Evolutionary conservation across 2,797 vertebrate genomes (phyloP).

Genomic region (Molothrus ater): DNA sequence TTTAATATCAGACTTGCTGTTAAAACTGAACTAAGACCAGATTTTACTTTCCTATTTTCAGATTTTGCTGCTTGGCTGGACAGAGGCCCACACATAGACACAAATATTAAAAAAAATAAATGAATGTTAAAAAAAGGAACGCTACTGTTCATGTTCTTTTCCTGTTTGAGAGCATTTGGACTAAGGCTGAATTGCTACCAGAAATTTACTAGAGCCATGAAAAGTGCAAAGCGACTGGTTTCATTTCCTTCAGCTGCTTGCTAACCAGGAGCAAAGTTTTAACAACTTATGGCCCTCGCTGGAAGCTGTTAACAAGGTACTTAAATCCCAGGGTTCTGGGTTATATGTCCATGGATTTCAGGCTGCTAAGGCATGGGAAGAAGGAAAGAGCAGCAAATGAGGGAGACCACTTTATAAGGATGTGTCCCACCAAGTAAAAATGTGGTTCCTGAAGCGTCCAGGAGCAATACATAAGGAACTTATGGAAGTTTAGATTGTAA

Average conservation of each 20-base stretch:
- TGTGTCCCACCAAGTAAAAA: background rate
- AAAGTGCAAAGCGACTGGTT: background rate
- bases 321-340: background rate
- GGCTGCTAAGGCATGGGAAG: background rate
- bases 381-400: rapidly evolving
- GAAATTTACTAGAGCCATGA: background rate
- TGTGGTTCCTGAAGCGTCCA: rapidly evolving
- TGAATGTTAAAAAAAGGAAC: background rate
- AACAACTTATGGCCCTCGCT: rapidly evolving
- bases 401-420: background rate
- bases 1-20: background rate
- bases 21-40: background rate
- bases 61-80: background rate
- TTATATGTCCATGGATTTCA: background rate
- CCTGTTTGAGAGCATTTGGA: background rate
- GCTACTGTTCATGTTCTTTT: background rate
- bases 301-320: background rate
- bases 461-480: background rate
- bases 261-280: background rate
- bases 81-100: background rate
- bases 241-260: background rate
- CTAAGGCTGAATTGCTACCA: background rate
- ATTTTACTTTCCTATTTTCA: background rate
- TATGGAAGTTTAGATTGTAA: rapidly evolving
- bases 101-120: background rate